Conservation (phyloP, 1,140 invertebrate species). For the Diuraphis noxia region DNA sequence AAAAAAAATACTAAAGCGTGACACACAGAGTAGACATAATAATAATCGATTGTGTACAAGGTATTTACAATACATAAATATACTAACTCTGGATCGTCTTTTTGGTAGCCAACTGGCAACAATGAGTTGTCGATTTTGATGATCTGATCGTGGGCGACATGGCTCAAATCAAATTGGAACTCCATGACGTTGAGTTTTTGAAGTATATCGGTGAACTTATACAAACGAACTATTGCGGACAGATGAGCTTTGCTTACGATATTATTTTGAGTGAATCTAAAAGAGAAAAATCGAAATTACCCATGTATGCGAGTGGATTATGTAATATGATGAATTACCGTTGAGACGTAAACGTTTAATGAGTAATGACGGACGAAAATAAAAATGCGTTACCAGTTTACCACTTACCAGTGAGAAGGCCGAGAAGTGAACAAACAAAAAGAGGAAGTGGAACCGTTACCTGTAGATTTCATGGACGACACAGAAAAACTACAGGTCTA, state of each 20-base stretch:
- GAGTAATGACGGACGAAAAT: neutral
- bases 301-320: neutral
- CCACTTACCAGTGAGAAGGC: no score
- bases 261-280: neutral
- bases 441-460: neutral
- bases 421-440: neutral
- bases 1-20: neutral
- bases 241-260: neutral
- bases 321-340: neutral
- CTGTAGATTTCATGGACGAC: neutral
- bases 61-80: slow-evolving; percentile 41
- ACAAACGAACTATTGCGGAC: no score
- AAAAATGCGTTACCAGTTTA: neutral
- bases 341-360: neutral
- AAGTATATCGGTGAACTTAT: neutral
- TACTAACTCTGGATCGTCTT: slow-evolving; percentile 47
- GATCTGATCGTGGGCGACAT: slow-evolving; percentile 18
- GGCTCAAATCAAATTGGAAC: slow-evolving; percentile 25
- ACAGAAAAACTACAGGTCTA: neutral
- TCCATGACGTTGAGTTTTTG: slow-evolving; percentile 17
- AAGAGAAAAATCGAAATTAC: neutral
- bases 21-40: neutral
- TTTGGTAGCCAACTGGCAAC: slow-evolving; percentile 5
- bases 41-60: neutral
- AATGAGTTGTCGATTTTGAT: slow-evolving; percentile 41